Evolutionary conservation across 1,140 invertebrate species (phyloP), one percentile per base, ranked within the genome.

Genomic region (Vanessa tameamea): DNA sequence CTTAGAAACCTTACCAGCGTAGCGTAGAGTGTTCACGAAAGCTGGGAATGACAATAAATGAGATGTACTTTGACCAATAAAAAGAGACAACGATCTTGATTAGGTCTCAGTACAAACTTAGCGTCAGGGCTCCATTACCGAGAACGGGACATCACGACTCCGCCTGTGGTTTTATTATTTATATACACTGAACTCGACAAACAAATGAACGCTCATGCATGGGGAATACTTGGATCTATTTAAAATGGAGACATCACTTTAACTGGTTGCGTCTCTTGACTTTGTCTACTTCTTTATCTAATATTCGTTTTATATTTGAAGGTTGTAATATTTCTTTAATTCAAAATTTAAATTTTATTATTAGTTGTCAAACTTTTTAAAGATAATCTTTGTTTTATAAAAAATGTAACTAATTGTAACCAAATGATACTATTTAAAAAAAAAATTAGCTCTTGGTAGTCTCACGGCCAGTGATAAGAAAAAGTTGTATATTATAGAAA

Each of bases 81-180:
- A 87, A 86, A 87, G 84, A 80, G 77, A 82, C 81, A 86, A 81
- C 81, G 78, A 91, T 91, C 89, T 90, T 90, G 88, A 90, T 91
- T 90, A 85, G 79, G 84, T 57, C 20, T 23, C 82, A 84, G 79
- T 85, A 82, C 84, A 80, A 86, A 87, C 84, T 82, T 81, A 82
- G 82, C 81, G 37, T 57, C 73, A 78, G 72, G 81, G 80, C 77
- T 91, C 87, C 89, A 92, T 91, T 92, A 92, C 85, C 77, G 88
- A 86, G 82, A 84, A 84, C 85, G 82, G 85, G 81, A 81, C 89
- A 87, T 92, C 90, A 92, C 90, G 90, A 92, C 81, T 88, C 75
- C 67, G 55, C 73, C 76, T 20, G 16, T 11, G 64, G 8, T 69
- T 55, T 57, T 69, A 69, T 69, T 69, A 69, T 69, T 69, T 69